phyloP scores from a whole-genome alignment of 2,797 vertebrate species.

The Enteromius afrohamiltoni region DNA sequence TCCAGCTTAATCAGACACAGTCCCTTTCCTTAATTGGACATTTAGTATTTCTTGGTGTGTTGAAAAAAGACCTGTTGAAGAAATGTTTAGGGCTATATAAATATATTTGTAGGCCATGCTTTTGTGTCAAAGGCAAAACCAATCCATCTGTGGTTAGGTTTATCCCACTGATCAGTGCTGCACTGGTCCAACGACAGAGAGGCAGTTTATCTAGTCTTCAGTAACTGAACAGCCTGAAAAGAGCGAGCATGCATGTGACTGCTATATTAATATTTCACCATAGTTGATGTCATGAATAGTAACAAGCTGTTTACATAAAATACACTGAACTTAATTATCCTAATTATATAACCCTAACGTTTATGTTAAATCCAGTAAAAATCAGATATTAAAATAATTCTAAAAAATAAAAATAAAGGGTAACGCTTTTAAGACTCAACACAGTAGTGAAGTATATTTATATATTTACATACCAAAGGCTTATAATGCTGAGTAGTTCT shows the following conservation, averaged over 20 bases:
- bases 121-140: constrained; percentile 23
- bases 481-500: constrained; percentile 2
- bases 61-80: constrained; percentile 17
- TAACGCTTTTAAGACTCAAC: not conserved
- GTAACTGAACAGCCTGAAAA: not conserved
- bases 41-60: not conserved
- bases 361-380: not conserved
- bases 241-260: not conserved
- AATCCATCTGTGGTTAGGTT: constrained; percentile 33
- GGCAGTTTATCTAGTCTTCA: not conserved
- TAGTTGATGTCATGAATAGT: not conserved
- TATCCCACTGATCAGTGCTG: constrained; percentile 34
- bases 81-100: constrained; percentile 13
- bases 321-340: constrained; percentile 7
- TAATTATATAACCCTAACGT: not conserved
- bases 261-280: not conserved
- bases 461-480: not conserved
- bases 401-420: no score
- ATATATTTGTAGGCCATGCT: constrained; percentile 26
- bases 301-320: constrained; percentile 1
- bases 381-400: not conserved
- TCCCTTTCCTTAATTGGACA: constrained; percentile 18
- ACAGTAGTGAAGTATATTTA: not conserved
- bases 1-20: constrained; percentile 11
- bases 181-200: not conserved